phyloP scores from a whole-genome alignment of 2,888 invertebrate species.

The Eucera pruinosa region DNA sequence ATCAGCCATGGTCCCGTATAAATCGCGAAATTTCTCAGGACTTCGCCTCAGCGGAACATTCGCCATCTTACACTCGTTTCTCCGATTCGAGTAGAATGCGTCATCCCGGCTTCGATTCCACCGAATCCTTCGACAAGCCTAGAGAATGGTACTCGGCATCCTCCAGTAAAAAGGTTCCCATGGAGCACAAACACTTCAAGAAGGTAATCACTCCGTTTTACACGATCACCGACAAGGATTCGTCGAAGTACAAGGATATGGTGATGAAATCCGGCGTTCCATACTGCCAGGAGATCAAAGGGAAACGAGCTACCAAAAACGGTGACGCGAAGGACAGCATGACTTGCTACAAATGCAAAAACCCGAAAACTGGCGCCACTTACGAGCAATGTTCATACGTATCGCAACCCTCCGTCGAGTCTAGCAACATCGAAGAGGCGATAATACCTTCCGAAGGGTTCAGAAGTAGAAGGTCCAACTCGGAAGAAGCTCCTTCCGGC shows the following conservation, averaged over 20 bases:
- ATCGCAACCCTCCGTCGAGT: constrained; percentile 65
- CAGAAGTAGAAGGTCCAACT: constrained; percentile 54
- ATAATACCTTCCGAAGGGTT: constrained; percentile 11
- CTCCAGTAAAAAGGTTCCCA: constrained; percentile 67
- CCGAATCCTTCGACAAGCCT: constrained; percentile 19
- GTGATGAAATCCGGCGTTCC: constrained; percentile 69
- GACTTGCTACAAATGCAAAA: constrained; percentile 86
- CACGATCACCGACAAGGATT: constrained; percentile 58
- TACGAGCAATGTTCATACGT: constrained; percentile 86
- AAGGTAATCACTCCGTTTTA: constrained; percentile 68
- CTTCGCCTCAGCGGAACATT: constrained; percentile 51
- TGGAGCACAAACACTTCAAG: constrained; percentile 72
- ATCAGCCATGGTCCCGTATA: constrained; percentile 26
- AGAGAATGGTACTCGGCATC: constrained; percentile 21
- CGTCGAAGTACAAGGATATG: constrained; percentile 61
- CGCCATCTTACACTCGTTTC: constrained; percentile 31
- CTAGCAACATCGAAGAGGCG: constrained; percentile 23
- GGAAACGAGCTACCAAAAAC: neutral
- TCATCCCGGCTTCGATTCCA: neutral
- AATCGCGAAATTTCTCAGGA: constrained; percentile 39
- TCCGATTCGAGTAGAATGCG: neutral
- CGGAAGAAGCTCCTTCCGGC: constrained; percentile 76
- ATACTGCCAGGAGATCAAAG: constrained; percentile 71
- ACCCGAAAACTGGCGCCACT: constrained; percentile 84
- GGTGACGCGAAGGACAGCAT: constrained; percentile 70